Conservation (phyloP, 2,113 vertebrate genomes). For the Bos taurus region ARS-UCD2.0 NC_037356.1:33908501-33909000, state of each 20-base stretch:
- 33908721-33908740: background rate
- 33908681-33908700: background rate
- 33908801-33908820: background rate
- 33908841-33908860: background rate
- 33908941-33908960: background rate
- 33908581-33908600: background rate
- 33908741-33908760: background rate
- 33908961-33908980: background rate
- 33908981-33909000: background rate
- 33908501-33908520: slow-evolving; percentile 46
- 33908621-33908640: background rate
- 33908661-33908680: background rate
- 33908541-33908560: slow-evolving; percentile 58
- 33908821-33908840: background rate
- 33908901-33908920: background rate
- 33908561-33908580: background rate
- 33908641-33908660: background rate
- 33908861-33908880: background rate
- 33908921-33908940: background rate
- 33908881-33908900: background rate
- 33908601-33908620: background rate
- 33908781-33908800: background rate
- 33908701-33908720: background rate
- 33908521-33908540: slow-evolving; percentile 65
- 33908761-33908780: background rate